Conservation (phyloP, 2,888 invertebrate species). For the Hirtodrosophila alboralis region DNA sequence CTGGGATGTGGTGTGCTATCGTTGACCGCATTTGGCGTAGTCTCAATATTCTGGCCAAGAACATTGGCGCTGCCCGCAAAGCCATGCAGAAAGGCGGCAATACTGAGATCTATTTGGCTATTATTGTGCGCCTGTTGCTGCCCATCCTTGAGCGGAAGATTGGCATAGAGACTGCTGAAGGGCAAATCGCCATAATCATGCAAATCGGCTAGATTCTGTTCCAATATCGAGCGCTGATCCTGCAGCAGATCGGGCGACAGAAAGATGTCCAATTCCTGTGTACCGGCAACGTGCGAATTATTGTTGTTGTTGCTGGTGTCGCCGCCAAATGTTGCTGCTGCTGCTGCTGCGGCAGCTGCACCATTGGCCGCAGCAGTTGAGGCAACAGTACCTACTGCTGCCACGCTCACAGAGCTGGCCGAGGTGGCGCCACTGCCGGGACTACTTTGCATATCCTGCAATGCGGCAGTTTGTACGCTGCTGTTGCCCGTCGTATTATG, state of each 20-base stretch:
- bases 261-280: constrained; percentile 77
- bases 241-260: constrained; percentile 82
- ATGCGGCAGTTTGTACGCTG: constrained; percentile 78
- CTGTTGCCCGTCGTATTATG: constrained; percentile 77
- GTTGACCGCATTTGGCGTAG: constrained; percentile 65
- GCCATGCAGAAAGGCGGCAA: constrained; percentile 72
- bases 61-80: constrained; percentile 45
- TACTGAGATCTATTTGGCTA: constrained; percentile 67
- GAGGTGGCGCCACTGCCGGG: constrained; percentile 26
- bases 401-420: constrained; percentile 29
- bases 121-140: constrained; percentile 77
- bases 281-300: constrained; percentile 17
- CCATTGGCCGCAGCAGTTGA: constrained; percentile 13
- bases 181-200: constrained; percentile 85
- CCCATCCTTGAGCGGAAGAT: constrained; percentile 84
- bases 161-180: constrained; percentile 72
- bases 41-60: constrained; percentile 16
- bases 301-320: constrained; percentile 52
- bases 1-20: constrained; percentile 79
- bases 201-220: constrained; percentile 86
- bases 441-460: constrained; percentile 76
- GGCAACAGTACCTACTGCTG: constrained; percentile 12
- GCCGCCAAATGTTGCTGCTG: constrained; percentile 48
- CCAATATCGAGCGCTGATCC: constrained; percentile 85
- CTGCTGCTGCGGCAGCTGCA: constrained; percentile 34